Conservation (phyloP, 2,113 vertebrate genomes). For the Hypomesus transpacificus region DNA sequence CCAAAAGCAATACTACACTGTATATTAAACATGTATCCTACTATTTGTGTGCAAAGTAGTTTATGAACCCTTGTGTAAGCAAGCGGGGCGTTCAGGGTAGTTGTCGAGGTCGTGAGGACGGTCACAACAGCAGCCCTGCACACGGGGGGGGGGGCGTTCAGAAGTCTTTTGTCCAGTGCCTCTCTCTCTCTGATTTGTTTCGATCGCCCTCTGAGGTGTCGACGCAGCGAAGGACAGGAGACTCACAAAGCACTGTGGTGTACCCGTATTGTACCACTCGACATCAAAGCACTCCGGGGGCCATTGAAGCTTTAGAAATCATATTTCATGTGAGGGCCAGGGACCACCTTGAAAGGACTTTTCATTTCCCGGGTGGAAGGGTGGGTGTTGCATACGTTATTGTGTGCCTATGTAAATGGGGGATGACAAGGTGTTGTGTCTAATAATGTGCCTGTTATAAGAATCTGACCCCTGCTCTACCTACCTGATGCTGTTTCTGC, state of each 20-base stretch:
- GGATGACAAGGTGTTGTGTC: conserved; percentile 34
- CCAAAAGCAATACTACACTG: too few relatives aligned
- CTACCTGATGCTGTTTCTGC: conserved; percentile 42
- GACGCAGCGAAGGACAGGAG: not conserved
- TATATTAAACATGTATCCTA: too few relatives aligned
- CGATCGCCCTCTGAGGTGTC: not conserved
- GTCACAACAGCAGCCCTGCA: too few relatives aligned
- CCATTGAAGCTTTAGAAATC: conserved; percentile 5
- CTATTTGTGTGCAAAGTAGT: too few relatives aligned
- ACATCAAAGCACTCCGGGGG: conserved; percentile 9
- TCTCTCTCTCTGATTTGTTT: conserved; percentile 22
- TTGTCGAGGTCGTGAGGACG: conserved; percentile 4
- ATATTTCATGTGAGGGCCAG: not conserved
- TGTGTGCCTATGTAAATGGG: conserved; percentile 31
- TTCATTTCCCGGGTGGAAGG: conserved; percentile 2
- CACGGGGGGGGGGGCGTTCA: not conserved
- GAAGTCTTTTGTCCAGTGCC: not conserved
- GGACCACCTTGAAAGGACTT: conserved; percentile 31
- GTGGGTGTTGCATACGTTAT: conserved; percentile 6
- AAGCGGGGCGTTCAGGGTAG: too few relatives aligned
- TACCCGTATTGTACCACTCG: not conserved
- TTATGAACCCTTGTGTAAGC: too few relatives aligned
- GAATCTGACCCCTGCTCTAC: conserved; percentile 39
- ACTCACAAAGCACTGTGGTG: not conserved
- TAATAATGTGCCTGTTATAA: conserved; percentile 57